A percentile compares a stretch with the other conserved stretches of the same genome.
These are phyloP conservation scores for Characodon lateralis DNA, from an alignment of 2,797 vertebrate species.

Conservation along the genomic window DNA sequence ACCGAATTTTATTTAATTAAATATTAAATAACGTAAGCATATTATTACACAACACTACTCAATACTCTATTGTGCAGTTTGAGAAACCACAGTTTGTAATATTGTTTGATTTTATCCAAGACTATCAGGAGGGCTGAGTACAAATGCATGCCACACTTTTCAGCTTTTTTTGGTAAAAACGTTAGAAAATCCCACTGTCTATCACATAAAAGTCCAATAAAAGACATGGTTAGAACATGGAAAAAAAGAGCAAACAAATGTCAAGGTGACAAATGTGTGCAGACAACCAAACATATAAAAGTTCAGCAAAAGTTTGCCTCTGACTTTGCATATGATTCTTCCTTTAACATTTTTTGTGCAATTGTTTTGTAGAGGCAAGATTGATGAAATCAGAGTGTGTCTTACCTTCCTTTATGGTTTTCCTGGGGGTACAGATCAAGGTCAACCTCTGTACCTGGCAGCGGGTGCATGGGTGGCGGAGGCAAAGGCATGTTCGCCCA, in stretches of 20 bases:
- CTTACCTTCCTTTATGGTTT: slow-evolving; percentile 85
- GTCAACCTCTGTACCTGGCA: slow-evolving; percentile 90
- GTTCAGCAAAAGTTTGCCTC: slow-evolving; percentile 22
- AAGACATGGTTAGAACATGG: background rate
- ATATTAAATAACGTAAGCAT: no score
- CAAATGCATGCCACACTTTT: background rate
- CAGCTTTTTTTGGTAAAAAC: background rate
- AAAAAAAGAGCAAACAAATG: background rate
- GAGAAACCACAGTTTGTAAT: background rate
- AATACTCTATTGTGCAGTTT: background rate
- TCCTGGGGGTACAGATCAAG: slow-evolving; percentile 90
- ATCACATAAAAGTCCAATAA: background rate
- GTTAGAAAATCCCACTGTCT: background rate
- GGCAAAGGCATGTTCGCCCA: slow-evolving; percentile 94
- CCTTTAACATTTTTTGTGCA: slow-evolving; percentile 19
- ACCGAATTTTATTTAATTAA: no score
- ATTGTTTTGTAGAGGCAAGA: slow-evolving; percentile 40
- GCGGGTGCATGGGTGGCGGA: slow-evolving; percentile 90
- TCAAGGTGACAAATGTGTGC: background rate
- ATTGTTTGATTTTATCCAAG: background rate
- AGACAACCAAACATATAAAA: background rate
- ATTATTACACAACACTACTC: no score
- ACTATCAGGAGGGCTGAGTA: background rate
- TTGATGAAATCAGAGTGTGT: slow-evolving; percentile 57
- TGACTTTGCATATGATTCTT: slow-evolving; percentile 32